Conservation (phyloP, 2,888 invertebrate species). For the Pristionchus maxplancki region DNA sequence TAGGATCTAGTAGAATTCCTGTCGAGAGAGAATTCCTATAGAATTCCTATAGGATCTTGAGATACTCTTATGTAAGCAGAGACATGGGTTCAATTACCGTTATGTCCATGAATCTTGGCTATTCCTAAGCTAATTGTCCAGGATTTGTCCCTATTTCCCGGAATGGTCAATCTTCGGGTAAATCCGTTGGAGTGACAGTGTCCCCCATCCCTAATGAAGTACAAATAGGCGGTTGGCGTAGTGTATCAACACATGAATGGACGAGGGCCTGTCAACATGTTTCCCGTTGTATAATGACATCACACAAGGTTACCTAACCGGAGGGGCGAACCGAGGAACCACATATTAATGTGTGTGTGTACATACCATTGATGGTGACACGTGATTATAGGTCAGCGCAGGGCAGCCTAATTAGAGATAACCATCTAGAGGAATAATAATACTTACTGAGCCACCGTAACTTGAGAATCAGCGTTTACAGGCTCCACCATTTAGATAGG, state of each 20-base stretch:
- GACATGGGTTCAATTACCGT: too few relatives aligned
- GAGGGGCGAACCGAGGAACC: background rate
- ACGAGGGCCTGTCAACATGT: constrained; percentile 25
- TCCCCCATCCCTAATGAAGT: constrained; percentile 21
- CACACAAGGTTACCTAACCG: constrained; percentile 41
- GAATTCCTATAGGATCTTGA: too few relatives aligned
- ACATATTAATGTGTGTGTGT: background rate
- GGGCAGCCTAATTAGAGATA: constrained; percentile 37
- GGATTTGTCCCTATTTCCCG: background rate
- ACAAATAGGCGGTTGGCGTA: constrained; percentile 5
- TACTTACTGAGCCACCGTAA: too few relatives aligned
- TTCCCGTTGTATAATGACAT: background rate
- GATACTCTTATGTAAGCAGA: too few relatives aligned
- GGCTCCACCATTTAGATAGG: too few relatives aligned
- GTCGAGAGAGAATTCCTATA: too few relatives aligned
- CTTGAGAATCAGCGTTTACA: background rate
- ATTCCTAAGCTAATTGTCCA: background rate
- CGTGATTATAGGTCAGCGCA: constrained; percentile 32
- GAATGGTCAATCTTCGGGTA: background rate
- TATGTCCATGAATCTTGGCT: too few relatives aligned
- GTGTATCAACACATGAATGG: background rate
- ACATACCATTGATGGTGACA: background rate
- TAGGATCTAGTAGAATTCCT: too few relatives aligned
- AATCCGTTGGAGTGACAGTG: constrained; percentile 2
- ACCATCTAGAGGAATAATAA: background rate